phyloP scores from a whole-genome alignment of 2,113 vertebrate genomes.

The Cariama cristata region DNA sequence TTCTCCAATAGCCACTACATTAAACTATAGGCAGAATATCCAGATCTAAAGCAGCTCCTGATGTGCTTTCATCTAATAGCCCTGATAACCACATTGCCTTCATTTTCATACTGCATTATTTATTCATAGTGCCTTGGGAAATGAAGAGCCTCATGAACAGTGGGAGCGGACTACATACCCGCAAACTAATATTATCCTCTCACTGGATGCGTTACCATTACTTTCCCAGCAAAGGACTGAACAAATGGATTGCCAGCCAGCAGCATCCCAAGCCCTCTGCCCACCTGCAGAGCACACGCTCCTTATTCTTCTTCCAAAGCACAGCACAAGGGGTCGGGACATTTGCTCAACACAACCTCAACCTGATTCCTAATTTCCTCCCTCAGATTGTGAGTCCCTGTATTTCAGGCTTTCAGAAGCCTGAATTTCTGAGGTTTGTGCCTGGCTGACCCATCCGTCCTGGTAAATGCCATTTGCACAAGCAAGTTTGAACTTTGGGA shows the following conservation, averaged over 20 bases:
- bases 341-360: neutral
- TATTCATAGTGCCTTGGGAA: neutral
- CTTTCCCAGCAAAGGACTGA: neutral
- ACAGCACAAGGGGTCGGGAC: accelerated
- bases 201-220: neutral
- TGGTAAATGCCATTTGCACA: neutral
- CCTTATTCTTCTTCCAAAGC: neutral
- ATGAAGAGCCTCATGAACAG: neutral
- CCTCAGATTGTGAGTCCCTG: neutral
- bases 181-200: neutral
- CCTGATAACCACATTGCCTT: neutral
- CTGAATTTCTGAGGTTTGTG: neutral
- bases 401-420: neutral
- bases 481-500: neutral
- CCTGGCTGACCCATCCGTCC: neutral
- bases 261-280: neutral
- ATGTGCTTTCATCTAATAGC: neutral
- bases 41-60: neutral
- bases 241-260: neutral
- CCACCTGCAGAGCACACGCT: neutral
- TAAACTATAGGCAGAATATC: neutral
- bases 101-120: neutral
- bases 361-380: neutral
- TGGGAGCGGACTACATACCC: neutral
- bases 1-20: neutral